Percentiles rank a stretch among this genome's conserved stretches.
These are phyloP conservation scores for Zaprionus bogoriensis DNA, from an alignment of 2,888 invertebrate genomes.

Conservation along the genomic window DNA sequence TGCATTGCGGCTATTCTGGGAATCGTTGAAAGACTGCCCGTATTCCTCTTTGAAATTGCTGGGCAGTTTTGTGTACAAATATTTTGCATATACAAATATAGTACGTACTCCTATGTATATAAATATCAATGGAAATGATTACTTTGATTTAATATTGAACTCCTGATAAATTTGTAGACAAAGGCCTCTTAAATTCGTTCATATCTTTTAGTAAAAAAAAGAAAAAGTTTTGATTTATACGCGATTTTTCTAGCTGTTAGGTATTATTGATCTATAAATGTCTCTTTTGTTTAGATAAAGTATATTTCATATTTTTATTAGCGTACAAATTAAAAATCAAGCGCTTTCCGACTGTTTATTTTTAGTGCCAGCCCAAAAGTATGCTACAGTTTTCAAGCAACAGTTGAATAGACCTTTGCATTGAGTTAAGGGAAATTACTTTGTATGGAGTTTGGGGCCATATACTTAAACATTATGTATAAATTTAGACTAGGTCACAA, in stretches of 20 bases:
- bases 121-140: no score
- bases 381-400: neutral
- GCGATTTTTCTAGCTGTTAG: no score
- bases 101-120: neutral
- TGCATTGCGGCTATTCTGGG: slow-evolving; percentile 23
- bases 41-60: slow-evolving; percentile 8
- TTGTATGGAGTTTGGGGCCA: no score
- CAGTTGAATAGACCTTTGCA: neutral
- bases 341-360: neutral
- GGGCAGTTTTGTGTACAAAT: slow-evolving; percentile 11
- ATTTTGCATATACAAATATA: neutral
- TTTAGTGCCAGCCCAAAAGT: neutral
- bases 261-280: neutral
- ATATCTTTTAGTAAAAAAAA: no score
- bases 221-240: no score
- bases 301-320: no score
- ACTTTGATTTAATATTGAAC: no score
- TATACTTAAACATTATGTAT: no score
- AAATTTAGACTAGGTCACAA: no score
- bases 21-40: slow-evolving; percentile 17
- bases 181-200: no score
- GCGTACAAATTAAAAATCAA: neutral
- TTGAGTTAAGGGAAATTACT: no score
- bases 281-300: neutral
- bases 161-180: no score